phyloP scores from a whole-genome alignment of 2,888 invertebrate genomes.

The Polyploca ridens region DNA sequence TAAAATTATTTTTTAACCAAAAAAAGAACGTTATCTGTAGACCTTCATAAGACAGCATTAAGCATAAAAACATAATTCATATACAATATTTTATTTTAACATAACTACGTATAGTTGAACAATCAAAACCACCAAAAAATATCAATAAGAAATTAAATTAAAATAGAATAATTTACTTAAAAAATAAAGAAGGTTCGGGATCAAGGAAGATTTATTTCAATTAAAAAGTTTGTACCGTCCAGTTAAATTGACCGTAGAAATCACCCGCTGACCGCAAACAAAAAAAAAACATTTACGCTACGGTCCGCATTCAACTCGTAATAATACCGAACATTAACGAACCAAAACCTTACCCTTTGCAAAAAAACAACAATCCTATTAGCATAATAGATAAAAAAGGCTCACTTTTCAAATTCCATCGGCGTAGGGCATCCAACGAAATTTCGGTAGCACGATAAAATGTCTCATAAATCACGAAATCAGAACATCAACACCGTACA shows the following conservation, averaged over 20 bases:
- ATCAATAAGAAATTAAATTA: no score
- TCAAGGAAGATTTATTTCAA: conserved; percentile 15
- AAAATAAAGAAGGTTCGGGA: conserved; percentile 16
- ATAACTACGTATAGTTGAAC: no score
- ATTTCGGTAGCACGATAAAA: conserved; percentile 55
- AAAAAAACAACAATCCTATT: conserved; percentile 50
- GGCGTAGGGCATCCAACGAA: conserved; percentile 42
- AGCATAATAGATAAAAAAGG: conserved; percentile 55
- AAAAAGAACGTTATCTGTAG: no score
- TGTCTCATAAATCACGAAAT: conserved; percentile 67
- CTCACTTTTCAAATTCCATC: conserved; percentile 68
- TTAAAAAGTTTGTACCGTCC: conserved; percentile 14
- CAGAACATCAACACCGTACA: conserved; percentile 58
- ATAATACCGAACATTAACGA: conserved; percentile 49
- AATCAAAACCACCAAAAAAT: no score
- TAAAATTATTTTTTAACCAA: no score
- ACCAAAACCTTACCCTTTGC: conserved; percentile 39
- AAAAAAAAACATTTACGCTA: conserved; percentile 39
- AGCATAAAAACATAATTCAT: no score
- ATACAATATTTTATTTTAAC: no score
- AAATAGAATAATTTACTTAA: neutral
- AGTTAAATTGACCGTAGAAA: conserved; percentile 21
- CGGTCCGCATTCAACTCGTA: conserved; percentile 41
- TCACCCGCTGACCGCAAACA: conserved; percentile 33
- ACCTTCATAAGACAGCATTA: no score